Conservation (phyloP, 2,113 vertebrate genomes). For the Micronycteris hirsuta region DNA sequence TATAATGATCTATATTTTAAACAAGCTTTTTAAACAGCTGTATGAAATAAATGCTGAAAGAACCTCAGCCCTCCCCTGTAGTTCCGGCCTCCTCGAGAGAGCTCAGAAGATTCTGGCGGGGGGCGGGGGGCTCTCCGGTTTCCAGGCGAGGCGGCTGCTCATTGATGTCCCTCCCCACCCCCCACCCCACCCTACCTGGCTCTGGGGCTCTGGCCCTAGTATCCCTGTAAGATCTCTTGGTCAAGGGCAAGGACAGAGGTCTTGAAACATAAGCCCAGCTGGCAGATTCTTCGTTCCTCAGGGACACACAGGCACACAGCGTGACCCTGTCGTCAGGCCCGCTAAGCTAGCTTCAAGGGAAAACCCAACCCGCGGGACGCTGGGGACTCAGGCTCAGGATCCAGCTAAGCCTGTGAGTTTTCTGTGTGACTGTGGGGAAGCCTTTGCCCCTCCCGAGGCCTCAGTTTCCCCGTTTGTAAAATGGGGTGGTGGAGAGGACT, state of each 20-base stretch:
- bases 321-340: background rate
- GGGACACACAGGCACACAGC: background rate
- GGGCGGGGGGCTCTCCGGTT: background rate
- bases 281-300: slow-evolving; percentile 25
- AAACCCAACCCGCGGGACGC: background rate
- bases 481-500: background rate
- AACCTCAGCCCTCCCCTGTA: background rate
- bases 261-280: slow-evolving; percentile 68
- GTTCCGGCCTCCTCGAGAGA: slow-evolving; percentile 35
- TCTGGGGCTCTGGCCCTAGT: slow-evolving; percentile 6
- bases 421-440: background rate
- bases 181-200: background rate
- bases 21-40: slow-evolving; percentile 74
- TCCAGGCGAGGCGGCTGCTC: slow-evolving; percentile 36
- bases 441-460: background rate
- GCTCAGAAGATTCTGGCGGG: background rate
- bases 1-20: slow-evolving; percentile 76
- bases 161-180: slow-evolving; percentile 29
- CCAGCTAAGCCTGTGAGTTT: background rate
- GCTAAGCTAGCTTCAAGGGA: background rate
- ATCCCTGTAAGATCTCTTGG: slow-evolving; percentile 43
- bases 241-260: slow-evolving; percentile 52
- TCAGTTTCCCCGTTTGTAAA: background rate
- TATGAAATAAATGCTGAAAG: slow-evolving; percentile 80
- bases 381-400: background rate